Evolutionary conservation across 2,113 vertebrate genomes (phyloP).

Genomic region (Myrmecophaga tridactyla): DNA sequence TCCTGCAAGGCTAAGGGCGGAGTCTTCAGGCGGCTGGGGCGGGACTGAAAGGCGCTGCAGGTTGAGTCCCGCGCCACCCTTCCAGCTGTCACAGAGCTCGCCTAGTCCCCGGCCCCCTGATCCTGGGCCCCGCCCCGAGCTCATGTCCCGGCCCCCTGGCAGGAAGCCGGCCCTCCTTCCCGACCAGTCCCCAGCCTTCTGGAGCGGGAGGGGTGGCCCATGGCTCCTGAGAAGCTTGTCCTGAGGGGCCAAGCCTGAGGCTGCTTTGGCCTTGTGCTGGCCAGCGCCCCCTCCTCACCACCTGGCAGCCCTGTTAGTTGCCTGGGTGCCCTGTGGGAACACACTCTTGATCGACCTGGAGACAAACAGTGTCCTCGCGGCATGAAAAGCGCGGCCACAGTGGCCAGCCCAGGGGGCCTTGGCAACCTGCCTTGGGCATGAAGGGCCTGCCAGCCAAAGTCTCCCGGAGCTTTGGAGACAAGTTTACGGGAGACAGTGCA

Average conservation of each 20-base stretch:
- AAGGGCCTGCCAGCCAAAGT: background rate
- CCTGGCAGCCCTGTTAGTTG: background rate
- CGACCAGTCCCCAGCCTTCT: background rate
- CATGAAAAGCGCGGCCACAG: background rate
- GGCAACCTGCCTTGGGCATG: background rate
- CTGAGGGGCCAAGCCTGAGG: background rate
- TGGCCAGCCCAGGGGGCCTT: background rate
- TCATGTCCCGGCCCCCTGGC: background rate
- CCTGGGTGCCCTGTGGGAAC: background rate
- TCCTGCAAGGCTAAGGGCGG: background rate
- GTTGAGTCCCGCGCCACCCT: accelerated
- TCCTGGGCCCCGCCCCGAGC: background rate
- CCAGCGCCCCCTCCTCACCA: no score
- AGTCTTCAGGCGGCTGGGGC: background rate
- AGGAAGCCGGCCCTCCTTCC: background rate
- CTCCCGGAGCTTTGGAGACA: background rate
- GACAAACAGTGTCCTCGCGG: background rate
- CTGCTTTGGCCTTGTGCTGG: background rate
- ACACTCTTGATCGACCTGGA: background rate
- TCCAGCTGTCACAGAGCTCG: background rate
- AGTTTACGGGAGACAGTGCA: background rate
- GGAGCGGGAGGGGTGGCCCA: background rate
- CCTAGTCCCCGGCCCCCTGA: background rate
- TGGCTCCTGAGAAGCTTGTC: background rate
- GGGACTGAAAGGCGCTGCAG: background rate